Conservation (phyloP, 2,888 invertebrate genomes). For the Eupithecia subfuscata region DNA sequence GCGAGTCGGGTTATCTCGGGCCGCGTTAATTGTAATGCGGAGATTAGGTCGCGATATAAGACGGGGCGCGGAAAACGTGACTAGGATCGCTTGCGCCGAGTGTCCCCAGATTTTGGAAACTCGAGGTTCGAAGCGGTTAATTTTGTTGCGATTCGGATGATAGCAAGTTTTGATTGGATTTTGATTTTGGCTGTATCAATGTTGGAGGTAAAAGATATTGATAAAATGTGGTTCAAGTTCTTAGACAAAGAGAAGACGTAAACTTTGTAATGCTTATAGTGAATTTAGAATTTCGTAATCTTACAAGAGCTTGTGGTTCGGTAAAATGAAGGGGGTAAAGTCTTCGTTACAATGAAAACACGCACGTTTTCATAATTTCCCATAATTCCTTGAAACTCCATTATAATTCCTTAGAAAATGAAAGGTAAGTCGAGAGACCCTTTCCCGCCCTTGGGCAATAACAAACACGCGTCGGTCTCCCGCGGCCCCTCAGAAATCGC, state of each 20-base stretch:
- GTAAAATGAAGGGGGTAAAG: slow-evolving; percentile 22
- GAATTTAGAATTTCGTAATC: slow-evolving; percentile 13
- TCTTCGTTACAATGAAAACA: slow-evolving; percentile 45
- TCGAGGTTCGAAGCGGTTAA: slow-evolving; percentile 8
- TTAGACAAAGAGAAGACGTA: neutral
- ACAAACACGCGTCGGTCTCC: slow-evolving; percentile 81
- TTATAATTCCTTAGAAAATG: slow-evolving; percentile 74
- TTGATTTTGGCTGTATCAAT: slow-evolving; percentile 4
- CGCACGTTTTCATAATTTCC: slow-evolving; percentile 57
- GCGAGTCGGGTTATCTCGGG: slow-evolving; percentile 82
- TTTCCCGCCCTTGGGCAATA: slow-evolving; percentile 76
- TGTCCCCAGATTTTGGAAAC: slow-evolving; percentile 20
- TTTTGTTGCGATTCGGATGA: slow-evolving; percentile 12
- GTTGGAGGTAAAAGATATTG: neutral
- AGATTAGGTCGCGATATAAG: slow-evolving; percentile 79
- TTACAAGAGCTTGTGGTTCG: neutral
- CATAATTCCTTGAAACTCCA: slow-evolving; percentile 68
- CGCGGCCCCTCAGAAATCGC: slow-evolving; percentile 71
- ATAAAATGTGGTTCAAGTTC: neutral
- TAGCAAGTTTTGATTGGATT: slow-evolving; percentile 7
- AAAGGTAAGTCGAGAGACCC: slow-evolving; percentile 75
- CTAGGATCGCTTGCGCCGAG: slow-evolving; percentile 47
- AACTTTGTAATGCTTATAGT: neutral
- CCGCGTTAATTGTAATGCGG: slow-evolving; percentile 82
- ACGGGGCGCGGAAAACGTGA: slow-evolving; percentile 55